Percentiles rank a stretch among this genome's conserved stretches.
Evolutionary conservation across 2,797 vertebrate genomes (phyloP).

Genomic region (Pseudochaenichthys georgianus): DNA sequence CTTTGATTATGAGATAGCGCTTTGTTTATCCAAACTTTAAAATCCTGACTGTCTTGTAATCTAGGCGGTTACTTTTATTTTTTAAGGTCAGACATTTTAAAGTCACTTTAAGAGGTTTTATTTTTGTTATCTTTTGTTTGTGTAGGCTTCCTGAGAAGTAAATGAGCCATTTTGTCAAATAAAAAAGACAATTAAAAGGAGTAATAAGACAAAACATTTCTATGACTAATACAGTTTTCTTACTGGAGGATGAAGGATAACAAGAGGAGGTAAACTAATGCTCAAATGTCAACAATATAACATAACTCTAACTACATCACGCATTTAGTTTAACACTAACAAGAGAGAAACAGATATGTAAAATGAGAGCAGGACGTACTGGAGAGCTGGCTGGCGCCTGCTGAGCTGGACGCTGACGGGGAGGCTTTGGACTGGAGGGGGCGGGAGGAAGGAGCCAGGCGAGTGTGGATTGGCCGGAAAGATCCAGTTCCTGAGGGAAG

Average conservation of each 20-base stretch:
- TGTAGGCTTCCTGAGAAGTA: background rate
- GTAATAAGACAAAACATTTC: too few species aligned
- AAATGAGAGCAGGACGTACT: conserved; percentile 85
- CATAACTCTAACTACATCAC: background rate
- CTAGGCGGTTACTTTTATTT: background rate
- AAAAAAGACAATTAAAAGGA: background rate
- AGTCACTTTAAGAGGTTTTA: background rate
- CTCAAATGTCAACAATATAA: background rate
- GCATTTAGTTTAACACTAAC: background rate
- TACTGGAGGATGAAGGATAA: background rate
- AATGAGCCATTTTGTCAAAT: background rate
- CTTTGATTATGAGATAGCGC: background rate
- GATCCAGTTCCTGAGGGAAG: conserved; percentile 92
- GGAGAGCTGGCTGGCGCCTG: conserved; percentile 86
- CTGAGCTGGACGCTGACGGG: conserved; percentile 73
- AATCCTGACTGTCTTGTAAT: background rate
- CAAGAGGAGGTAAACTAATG: conserved; percentile 1
- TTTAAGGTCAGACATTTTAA: background rate
- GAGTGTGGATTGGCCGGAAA: conserved; percentile 95
- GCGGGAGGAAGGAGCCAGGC: conserved; percentile 89
- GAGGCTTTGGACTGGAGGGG: conserved; percentile 89
- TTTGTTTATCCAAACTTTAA: background rate
- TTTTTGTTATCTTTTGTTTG: background rate
- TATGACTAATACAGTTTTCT: too few species aligned
- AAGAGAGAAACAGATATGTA: background rate